Percentiles rank a stretch among this genome's conserved stretches.
These are phyloP conservation scores for Pseudococcus jackbeardsleyi DNA, from an alignment of 2,888 invertebrate genomes.

Conservation along the genomic window DNA sequence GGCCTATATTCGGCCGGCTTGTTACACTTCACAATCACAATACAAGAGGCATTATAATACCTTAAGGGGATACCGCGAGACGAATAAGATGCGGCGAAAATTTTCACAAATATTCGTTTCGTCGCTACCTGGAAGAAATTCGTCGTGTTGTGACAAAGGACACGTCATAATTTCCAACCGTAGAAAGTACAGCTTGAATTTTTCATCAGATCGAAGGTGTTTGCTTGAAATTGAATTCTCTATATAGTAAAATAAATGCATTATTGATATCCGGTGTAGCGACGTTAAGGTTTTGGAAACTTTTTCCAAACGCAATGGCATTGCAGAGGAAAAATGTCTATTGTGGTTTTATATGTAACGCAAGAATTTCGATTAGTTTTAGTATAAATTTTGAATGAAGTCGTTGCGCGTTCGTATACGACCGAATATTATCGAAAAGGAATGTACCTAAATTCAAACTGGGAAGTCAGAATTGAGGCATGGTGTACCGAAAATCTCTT, in stretches of 20 bases:
- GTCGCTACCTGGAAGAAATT: background rate
- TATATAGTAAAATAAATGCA: background rate
- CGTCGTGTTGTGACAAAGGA: background rate
- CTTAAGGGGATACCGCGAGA: background rate
- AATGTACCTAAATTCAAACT: background rate
- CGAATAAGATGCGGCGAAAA: background rate
- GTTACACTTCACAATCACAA: background rate
- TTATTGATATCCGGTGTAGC: background rate
- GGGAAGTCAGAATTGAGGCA: background rate
- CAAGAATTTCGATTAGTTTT: slow-evolving; percentile 32
- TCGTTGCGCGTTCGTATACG: background rate
- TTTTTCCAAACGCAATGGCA: background rate
- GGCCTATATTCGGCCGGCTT: background rate
- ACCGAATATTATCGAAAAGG: background rate
- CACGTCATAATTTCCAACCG: background rate
- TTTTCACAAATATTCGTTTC: background rate
- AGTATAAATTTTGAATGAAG: slow-evolving; percentile 28
- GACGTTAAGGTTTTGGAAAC: background rate
- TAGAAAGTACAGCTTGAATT: background rate
- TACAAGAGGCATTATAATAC: background rate
- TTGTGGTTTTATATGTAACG: slow-evolving; percentile 1
- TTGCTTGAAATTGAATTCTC: background rate
- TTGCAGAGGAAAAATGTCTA: background rate
- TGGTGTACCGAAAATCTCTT: background rate
- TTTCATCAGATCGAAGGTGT: background rate